Evolutionary conservation across 2,113 vertebrate species (phyloP).

Genomic region (Mastomys natalensis): DNA sequence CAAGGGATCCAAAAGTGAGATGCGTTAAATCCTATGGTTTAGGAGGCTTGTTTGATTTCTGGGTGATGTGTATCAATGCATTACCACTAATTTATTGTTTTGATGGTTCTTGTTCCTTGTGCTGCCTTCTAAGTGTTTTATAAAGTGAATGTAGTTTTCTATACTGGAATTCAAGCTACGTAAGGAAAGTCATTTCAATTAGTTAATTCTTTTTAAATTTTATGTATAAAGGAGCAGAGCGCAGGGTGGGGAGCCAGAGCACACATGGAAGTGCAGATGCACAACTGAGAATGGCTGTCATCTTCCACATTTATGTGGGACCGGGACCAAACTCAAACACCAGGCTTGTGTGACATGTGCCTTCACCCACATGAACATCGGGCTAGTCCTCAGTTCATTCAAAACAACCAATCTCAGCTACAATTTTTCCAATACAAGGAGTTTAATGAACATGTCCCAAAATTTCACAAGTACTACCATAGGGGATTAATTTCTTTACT

Average conservation of each 20-base stretch:
- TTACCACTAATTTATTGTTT: background rate
- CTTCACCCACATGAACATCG: background rate
- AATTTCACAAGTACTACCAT: background rate
- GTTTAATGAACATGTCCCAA: background rate
- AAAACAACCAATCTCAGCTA: conserved; percentile 23
- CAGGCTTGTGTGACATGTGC: background rate
- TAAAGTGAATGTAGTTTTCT: conserved; percentile 14
- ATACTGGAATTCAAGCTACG: conserved; percentile 34
- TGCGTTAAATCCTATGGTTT: background rate
- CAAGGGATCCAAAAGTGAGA: background rate
- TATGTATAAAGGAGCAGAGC: background rate
- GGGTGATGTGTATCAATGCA: background rate
- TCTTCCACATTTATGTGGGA: background rate
- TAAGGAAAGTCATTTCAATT: background rate
- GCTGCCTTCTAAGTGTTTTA: background rate
- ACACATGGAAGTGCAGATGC: too few relatives aligned
- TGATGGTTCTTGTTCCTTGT: background rate
- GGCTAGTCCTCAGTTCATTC: background rate
- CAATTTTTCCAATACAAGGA: background rate
- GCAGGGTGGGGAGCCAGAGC: background rate
- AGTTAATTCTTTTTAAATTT: background rate
- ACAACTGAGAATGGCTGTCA: background rate
- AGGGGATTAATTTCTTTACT: background rate
- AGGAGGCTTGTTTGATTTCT: conserved; percentile 38
- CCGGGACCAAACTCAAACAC: background rate